Percentiles rank a stretch among this genome's conserved stretches.
These are phyloP conservation scores for Gonioctena quinquepunctata DNA, from an alignment of 1,140 invertebrate genomes.

Conservation along the genomic window DNA sequence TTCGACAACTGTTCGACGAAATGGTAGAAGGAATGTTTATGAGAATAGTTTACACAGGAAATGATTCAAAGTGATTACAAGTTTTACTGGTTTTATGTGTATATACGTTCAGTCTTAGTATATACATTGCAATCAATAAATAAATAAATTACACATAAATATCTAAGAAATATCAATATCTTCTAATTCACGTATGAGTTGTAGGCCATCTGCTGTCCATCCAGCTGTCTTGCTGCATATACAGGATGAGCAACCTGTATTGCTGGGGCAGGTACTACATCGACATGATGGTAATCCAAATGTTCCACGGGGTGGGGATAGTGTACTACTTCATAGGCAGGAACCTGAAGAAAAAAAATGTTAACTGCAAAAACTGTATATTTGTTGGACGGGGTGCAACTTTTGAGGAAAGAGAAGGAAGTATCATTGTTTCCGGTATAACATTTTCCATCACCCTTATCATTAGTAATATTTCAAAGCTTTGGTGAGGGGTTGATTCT, in stretches of 20 bases:
- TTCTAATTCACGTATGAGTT: background rate
- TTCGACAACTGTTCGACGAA: too few species aligned
- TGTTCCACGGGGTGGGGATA: slow-evolving; percentile 72
- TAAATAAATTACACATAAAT: background rate
- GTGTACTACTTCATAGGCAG: slow-evolving; percentile 76
- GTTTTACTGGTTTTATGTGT: too few species aligned
- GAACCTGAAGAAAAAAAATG: background rate
- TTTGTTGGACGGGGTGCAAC: background rate
- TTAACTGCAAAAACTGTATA: background rate
- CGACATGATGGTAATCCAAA: slow-evolving; percentile 41
- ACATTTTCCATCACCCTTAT: too few species aligned
- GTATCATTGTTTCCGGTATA: too few species aligned
- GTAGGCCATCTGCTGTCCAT: background rate
- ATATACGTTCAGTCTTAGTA: too few species aligned
- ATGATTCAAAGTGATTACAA: too few species aligned
- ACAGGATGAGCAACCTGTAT: slow-evolving; percentile 1
- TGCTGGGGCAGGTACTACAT: slow-evolving; percentile 3
- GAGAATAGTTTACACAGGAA: too few species aligned
- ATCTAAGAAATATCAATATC: background rate
- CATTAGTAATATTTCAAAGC: too few species aligned
- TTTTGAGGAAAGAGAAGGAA: background rate
- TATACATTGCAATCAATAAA: too few species aligned
- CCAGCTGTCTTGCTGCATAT: background rate
- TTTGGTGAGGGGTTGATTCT: too few species aligned
- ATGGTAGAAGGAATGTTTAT: too few species aligned